Base-by-base conservation (phyloP, 2,888 invertebrate species). In the Drosophila kanekoi region DNA sequence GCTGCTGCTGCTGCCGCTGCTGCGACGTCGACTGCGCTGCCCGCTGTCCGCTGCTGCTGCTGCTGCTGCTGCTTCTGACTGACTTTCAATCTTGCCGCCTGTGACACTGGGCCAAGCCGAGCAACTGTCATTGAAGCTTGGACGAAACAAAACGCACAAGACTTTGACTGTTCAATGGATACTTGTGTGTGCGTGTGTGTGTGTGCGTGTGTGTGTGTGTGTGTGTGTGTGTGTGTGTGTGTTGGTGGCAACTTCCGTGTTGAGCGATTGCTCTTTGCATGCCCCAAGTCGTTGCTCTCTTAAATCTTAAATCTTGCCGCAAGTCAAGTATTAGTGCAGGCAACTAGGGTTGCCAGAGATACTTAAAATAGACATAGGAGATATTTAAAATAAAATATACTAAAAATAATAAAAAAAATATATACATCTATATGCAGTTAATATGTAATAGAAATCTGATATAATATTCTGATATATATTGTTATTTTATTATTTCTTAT, bases 11-110 rank as follows among this genome's bases (percentile, higher is more conserved):
- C 72, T 20, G 66, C 44, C 20, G 57, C 70, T 20, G 66, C 63
- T 48, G 35, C 57, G 14, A 11, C 56, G 11, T 9, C 37, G 45
- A 54, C 56, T 20, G 14, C 33, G 52, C 44, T 45, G 47, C 38
- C 8, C 28, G 28, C 28, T 47, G n/a, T n/a, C n/a, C n/a, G 40
- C 54, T 33, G 18, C 47, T 67, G 68, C 61, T 45, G 40, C 49
- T 47, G 47, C 51, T 35, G 51, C 16, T 40, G 51, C 38, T 47
- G 53, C 44, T 47, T 33, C 35, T 76, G 72, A 57, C 47, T 64
- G 59, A 79, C 76, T 79, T 79, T 67, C 68, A 77, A 77, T 75
- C 68, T 77, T 68, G 56, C 28, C 40, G 58, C 44, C 47, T 77
- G 51, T 67, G 53, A 37, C 53, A 66, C 45, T 51, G 41, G 38